Percentiles rank a stretch among this genome's conserved stretches.
Evolutionary conservation across 30 jellyfish, hydroid and myxozoan genomes (phyloP).

Genomic region (Chrysaora quinquecirrha): DNA sequence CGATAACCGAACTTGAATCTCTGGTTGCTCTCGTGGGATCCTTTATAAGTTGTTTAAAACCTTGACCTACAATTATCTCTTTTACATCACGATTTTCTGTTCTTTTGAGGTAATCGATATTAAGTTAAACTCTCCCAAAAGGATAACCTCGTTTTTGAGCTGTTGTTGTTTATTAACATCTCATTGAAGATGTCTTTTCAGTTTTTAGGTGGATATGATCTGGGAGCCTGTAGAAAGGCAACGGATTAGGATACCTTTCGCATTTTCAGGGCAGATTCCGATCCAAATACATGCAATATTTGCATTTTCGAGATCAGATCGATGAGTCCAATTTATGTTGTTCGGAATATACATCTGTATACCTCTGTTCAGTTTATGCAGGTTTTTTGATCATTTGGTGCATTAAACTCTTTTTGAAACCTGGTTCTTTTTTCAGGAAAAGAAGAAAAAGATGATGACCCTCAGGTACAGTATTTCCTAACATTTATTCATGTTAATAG

Average conservation of each 20-base stretch:
- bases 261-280: too few relatives aligned
- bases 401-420: too few relatives aligned
- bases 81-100: constrained; percentile 26
- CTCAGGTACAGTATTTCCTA: too few relatives aligned
- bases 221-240: constrained; percentile 1
- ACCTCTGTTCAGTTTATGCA: too few relatives aligned
- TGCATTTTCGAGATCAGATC: too few relatives aligned
- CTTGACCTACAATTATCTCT: constrained; percentile 21
- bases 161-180: background rate
- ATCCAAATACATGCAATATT: too few relatives aligned
- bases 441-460: too few relatives aligned
- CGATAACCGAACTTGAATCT: constrained; percentile 25
- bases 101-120: constrained; percentile 16
- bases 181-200: constrained; percentile 10
- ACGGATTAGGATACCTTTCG: constrained; percentile 19
- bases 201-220: constrained; percentile 9
- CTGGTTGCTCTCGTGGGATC: constrained; percentile 7
- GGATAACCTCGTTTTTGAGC: constrained; percentile 22
- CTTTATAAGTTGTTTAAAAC: constrained; percentile 7
- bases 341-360: too few relatives aligned
- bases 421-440: too few relatives aligned
- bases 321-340: too few relatives aligned
- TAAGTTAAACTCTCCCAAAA: constrained; percentile 29
- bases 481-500: too few relatives aligned
- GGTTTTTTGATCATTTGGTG: too few relatives aligned